Evolutionary conservation across 2,113 vertebrate species (phyloP).

Genomic region (Chitala chitala): DNA sequence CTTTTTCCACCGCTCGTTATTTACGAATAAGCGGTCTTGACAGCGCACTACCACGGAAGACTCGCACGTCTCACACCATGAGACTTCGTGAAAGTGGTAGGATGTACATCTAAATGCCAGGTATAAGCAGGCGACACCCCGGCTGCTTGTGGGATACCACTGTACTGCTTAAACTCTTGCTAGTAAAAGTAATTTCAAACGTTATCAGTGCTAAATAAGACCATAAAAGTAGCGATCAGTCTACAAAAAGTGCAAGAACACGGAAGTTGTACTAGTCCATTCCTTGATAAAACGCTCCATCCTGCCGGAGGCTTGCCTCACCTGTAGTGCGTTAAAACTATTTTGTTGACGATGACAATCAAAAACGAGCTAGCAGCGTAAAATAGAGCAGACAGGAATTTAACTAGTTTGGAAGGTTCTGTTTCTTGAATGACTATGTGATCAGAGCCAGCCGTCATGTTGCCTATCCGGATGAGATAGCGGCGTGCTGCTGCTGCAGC

Average conservation of each 20-base stretch:
- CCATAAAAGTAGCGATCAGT: too few relatives aligned
- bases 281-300: too few relatives aligned
- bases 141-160: not conserved
- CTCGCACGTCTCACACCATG: too few relatives aligned
- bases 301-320: conserved; percentile 46
- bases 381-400: conserved; percentile 68
- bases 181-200: too few relatives aligned
- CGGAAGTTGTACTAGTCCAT: conserved; percentile 11
- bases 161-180: too few relatives aligned
- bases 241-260: not conserved
- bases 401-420: conserved; percentile 30
- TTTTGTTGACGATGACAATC: conserved; percentile 82
- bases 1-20: too few relatives aligned
- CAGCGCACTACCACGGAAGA: too few relatives aligned
- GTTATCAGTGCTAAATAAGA: too few relatives aligned
- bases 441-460: not conserved
- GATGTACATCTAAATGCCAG: not conserved
- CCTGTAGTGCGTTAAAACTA: conserved; percentile 77
- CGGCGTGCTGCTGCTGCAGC: too few relatives aligned
- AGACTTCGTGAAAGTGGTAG: not conserved
- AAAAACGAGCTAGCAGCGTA: conserved; percentile 79
- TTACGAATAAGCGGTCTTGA: too few relatives aligned
- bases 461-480: not conserved
- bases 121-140: not conserved
- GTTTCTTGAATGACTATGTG: not conserved